Percentiles rank a stretch among this genome's conserved stretches.
Conservation (phyloP, 1,140 invertebrate genomes). For the Theocolax elegans region DNA sequence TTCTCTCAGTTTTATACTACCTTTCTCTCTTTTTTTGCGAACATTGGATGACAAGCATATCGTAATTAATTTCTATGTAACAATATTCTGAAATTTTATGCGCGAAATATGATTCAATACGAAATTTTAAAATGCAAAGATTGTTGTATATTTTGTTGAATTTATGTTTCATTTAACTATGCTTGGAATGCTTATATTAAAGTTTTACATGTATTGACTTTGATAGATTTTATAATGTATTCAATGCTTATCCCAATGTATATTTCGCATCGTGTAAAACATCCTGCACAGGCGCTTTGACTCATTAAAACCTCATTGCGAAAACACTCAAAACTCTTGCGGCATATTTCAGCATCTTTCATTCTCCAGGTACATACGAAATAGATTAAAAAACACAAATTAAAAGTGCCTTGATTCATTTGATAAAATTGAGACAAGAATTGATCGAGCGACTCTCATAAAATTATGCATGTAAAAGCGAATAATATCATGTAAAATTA, state of each 20-base stretch:
- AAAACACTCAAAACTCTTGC: slow-evolving; percentile 18
- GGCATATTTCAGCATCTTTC: slow-evolving; percentile 30
- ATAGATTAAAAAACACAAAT: slow-evolving; percentile 5
- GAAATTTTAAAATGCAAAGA: slow-evolving; percentile 20
- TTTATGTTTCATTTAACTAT: slow-evolving; percentile 23
- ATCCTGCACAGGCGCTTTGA: neutral
- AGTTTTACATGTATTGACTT: slow-evolving; percentile 27
- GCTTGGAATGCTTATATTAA: slow-evolving; percentile 11
- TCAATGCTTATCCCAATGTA: neutral
- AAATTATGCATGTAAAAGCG: too few species aligned
- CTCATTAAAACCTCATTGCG: slow-evolving; percentile 3
- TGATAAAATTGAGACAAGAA: too few species aligned
- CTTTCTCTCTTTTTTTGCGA: neutral
- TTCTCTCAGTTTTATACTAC: slow-evolving; percentile 5
- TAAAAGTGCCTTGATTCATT: too few species aligned
- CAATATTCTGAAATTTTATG: slow-evolving; percentile 7
- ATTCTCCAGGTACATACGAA: slow-evolving; percentile 21
- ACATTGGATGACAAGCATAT: neutral
- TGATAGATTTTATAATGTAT: slow-evolving; percentile 3
- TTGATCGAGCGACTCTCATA: too few species aligned
- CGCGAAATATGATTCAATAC: slow-evolving; percentile 3
- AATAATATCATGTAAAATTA: too few species aligned
- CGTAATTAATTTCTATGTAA: neutral
- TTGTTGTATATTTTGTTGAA: neutral
- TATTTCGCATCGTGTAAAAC: neutral